Evolutionary conservation across 1,140 invertebrate species (phyloP).

Genomic region (Ceratina australensis): DNA sequence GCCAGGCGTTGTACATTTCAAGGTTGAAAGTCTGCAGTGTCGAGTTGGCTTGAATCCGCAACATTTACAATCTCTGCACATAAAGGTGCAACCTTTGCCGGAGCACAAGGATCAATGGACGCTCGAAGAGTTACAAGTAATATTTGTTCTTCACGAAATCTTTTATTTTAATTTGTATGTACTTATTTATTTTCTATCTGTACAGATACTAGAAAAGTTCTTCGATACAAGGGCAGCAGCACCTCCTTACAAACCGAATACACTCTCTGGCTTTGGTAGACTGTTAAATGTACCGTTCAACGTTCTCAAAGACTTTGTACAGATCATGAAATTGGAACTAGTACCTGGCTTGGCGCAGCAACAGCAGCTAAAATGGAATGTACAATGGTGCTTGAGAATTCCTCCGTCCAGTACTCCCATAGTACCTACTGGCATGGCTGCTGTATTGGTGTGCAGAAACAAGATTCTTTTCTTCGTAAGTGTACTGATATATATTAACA

Average conservation of each 20-base stretch:
- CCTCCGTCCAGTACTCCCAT: constrained; percentile 92
- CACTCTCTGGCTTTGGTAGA: constrained; percentile 89
- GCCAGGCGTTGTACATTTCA: constrained; percentile 93
- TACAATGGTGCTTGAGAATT: constrained; percentile 94
- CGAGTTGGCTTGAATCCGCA: constrained; percentile 91
- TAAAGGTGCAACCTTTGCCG: constrained; percentile 91
- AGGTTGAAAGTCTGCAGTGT: constrained; percentile 91
- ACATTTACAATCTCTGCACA: constrained; percentile 93
- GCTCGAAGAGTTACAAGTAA: constrained; percentile 90
- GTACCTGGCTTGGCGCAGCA: constrained; percentile 83
- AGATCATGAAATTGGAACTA: constrained; percentile 92
- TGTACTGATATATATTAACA: constrained; percentile 54
- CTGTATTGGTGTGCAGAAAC: constrained; percentile 89
- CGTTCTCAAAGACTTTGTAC: constrained; percentile 94
- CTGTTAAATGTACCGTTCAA: constrained; percentile 90
- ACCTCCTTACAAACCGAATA: constrained; percentile 93
- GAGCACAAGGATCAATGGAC: constrained; percentile 93
- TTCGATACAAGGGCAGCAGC: constrained; percentile 93
- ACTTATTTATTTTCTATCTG: constrained; percentile 3
- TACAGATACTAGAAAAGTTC: constrained; percentile 91
- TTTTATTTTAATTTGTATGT: not conserved
- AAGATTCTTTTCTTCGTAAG: constrained; percentile 95
- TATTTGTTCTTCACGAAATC: not conserved
- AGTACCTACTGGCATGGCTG: constrained; percentile 91
- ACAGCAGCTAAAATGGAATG: constrained; percentile 88